phyloP scores from a whole-genome alignment of 2,113 vertebrate genomes.

The Alaudala cheleensis region DNA sequence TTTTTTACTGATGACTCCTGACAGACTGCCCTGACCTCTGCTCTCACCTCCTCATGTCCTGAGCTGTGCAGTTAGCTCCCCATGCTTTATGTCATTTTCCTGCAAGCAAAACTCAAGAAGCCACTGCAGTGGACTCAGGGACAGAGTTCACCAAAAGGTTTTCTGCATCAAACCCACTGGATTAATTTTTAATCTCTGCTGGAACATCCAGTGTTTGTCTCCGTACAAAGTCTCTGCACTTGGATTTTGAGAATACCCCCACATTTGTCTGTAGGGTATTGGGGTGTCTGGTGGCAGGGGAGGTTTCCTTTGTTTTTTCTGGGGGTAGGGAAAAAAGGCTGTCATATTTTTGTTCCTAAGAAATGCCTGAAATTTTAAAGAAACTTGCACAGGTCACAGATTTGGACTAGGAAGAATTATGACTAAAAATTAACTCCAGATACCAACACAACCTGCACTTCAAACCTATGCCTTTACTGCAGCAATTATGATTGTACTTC shows the following conservation, averaged over 20 bases:
- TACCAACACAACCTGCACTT: not conserved
- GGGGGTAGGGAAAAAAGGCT: not conserved
- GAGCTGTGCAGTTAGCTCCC: not conserved
- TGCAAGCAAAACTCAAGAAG: not conserved
- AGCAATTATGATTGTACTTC: not conserved
- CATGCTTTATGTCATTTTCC: not conserved
- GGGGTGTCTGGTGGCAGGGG: rapidly evolving
- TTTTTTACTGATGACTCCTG: not conserved
- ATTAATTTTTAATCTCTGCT: constrained; percentile 38
- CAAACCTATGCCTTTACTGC: not conserved
- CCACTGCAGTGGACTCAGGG: not conserved
- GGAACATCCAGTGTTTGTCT: not conserved
- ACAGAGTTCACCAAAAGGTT: constrained; percentile 1
- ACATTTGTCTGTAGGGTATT: not conserved
- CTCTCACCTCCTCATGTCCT: not conserved
- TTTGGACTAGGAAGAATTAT: not conserved
- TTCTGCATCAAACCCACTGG: not conserved
- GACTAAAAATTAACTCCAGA: not conserved
- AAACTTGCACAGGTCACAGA: not conserved
- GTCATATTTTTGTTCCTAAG: not conserved
- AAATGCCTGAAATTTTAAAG: not conserved
- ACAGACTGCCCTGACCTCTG: not conserved
- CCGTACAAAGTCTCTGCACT: not conserved
- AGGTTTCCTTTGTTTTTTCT: not conserved
- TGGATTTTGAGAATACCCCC: not conserved